Evolutionary conservation across 2,797 vertebrate species (phyloP), one percentile per base, ranked within the genome.

Genomic region (Octomys mimax): DNA sequence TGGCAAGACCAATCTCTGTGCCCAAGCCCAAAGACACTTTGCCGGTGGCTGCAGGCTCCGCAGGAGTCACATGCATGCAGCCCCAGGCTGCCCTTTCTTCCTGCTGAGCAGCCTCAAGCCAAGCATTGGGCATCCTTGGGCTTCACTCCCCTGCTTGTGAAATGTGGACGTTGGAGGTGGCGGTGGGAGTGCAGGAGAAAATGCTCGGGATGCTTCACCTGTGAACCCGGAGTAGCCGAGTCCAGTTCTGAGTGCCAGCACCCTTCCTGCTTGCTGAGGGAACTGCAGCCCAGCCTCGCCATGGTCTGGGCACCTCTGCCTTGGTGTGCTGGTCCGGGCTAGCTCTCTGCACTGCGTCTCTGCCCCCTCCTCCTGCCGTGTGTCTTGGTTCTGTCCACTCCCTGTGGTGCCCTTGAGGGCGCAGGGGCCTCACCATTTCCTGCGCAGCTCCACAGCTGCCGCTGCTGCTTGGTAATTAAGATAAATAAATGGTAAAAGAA

Each of bases 221-320:
- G 62, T 70, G 0, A 10, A 2, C 0, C 0, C 22, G 0, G 2
- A 57, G 52, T 1, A 10, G 6, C 8, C 9, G 26, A 18, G 5
- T 1, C 42, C 0, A 6, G 36, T 6, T 87, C n/a, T 16, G 64
- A 28, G 3, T 49, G 39, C 19, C 19, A 8, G 13, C 1, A 13
- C 81, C 33, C 1, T 36, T 31, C 6, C 75, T 1, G 0, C 9
- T 6, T 66, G 62, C 49, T 36, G 18, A 10, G 33, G 61, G 31
- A 19, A 24, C 42, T 21, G 14, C 16, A 39, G 6, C 71, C 0
- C 59, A 36, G 8, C 52, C 10, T 2, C 12, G 0, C 26, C 2
- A 1, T 9, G 6, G 19, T 79, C 73, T 79, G 22, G 8, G 39
- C 28, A 10, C 9, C 31, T 7, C 31, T 19, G n/a, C 16, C 64